Conservation (phyloP, 2,113 vertebrate species). For the Sporophila hypoxantha region DNA sequence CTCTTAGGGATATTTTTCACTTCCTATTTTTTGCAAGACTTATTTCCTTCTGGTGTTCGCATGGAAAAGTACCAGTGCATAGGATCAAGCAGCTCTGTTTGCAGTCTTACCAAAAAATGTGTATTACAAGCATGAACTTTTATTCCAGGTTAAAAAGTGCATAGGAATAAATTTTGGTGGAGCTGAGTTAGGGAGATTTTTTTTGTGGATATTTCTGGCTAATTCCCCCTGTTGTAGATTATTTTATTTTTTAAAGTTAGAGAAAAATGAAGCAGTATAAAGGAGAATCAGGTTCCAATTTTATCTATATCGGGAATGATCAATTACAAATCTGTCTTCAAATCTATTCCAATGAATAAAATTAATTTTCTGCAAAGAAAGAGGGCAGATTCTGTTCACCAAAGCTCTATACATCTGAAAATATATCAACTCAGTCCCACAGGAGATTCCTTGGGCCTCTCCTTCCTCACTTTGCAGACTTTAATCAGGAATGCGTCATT, state of each 20-base stretch:
- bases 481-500: not conserved
- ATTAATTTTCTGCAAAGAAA: not conserved
- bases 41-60: not conserved
- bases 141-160: not conserved
- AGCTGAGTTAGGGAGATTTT: not conserved
- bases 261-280: not conserved
- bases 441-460: not conserved
- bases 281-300: not conserved
- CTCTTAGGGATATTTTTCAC: not conserved
- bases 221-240: not conserved
- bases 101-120: not conserved
- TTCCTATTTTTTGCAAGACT: not conserved
- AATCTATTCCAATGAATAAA: not conserved
- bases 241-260: not conserved
- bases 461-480: not conserved
- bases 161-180: not conserved
- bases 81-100: not conserved
- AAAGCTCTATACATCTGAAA: not conserved
- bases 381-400: not conserved
- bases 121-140: not conserved
- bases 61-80: not conserved
- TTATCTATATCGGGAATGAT: not conserved
- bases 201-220: not conserved
- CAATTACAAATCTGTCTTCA: not conserved
- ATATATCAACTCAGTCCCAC: not conserved